Evolutionary conservation across 2,113 vertebrate species (phyloP), one percentile per base, ranked within the genome.

Genomic region (Pterophyllum scalare): DNA sequence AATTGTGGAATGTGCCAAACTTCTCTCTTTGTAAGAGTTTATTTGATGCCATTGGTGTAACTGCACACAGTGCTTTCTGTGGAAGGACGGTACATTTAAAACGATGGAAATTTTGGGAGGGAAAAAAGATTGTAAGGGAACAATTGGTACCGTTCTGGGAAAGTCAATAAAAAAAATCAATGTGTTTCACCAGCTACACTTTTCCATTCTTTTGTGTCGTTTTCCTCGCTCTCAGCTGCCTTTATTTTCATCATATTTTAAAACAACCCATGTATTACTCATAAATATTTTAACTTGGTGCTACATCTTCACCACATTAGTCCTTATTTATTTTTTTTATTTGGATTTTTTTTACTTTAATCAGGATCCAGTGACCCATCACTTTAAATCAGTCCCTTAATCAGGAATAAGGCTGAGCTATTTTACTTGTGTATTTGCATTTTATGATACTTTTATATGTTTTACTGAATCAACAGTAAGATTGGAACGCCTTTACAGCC

Each of bases 131-230:
- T 81, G 67, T 76, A 82, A 88, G 72, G 72, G 83, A 89, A 90
- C 58, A 83, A 80, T 24, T 22, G 24, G 76, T 77, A 75, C 65
- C 81, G 40, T 85, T 88, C 54, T 79, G 70, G 78, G 57, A 84
- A 82, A 58, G 65, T 83, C 74, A 92, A 89, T 90, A 58, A 92
- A 58, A 24, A 60, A 6, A 84, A 84, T 87, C 54, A 65, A 58
- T 83, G 35, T 38, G 78, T 88, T 79, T 87, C 74, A 77, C 72
- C 46, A 83, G 43, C 35, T 82, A n/a, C n/a, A 49, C 33, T 82
- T 79, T 62, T 83, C 35, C 28, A 20, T 83, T 79, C 9, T 52
- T 84, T 79, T 75, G 49, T n/a, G 4, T 75, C 1, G 22, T 88
- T 83, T 85, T 62, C n/a, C 22, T 75, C 20, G 35, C 60, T 59